Conservation (phyloP, 2,888 invertebrate species). For the Hyppa rectilinea region DNA sequence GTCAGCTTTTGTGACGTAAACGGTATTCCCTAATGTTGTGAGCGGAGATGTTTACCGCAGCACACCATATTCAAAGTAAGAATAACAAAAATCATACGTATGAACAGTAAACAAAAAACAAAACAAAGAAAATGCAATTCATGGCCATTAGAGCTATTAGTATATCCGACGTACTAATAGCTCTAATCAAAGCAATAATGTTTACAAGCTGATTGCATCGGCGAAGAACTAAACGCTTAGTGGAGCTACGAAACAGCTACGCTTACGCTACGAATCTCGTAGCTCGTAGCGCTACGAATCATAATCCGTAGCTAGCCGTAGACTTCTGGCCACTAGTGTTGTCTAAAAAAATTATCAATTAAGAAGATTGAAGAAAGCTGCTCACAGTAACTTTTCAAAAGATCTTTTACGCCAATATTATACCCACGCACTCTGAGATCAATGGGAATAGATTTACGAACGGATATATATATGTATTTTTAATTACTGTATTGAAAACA, state of each 20-base stretch:
- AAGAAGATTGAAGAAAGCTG: too few species aligned
- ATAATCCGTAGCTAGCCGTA: constrained; percentile 11
- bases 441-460: background rate
- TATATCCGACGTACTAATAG: background rate
- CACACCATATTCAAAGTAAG: background rate
- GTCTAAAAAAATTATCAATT: too few species aligned
- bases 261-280: constrained; percentile 14
- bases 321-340: background rate
- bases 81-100: background rate
- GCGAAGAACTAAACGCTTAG: background rate
- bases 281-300: constrained; percentile 31
- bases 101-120: background rate
- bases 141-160: too few species aligned
- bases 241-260: constrained; percentile 10
- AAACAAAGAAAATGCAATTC: background rate
- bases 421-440: too few species aligned
- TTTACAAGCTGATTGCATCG: constrained; percentile 13
- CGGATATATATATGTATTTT: too few species aligned
- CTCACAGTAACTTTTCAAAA: too few species aligned
- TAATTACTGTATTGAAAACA: background rate
- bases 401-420: background rate
- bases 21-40: too few species aligned
- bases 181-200: background rate
- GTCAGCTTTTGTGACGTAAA: too few species aligned
- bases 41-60: too few species aligned